Evolutionary conservation across 2,888 invertebrate species (phyloP), one percentile per base, ranked within the genome.

Genomic region (Trilocha varians): DNA sequence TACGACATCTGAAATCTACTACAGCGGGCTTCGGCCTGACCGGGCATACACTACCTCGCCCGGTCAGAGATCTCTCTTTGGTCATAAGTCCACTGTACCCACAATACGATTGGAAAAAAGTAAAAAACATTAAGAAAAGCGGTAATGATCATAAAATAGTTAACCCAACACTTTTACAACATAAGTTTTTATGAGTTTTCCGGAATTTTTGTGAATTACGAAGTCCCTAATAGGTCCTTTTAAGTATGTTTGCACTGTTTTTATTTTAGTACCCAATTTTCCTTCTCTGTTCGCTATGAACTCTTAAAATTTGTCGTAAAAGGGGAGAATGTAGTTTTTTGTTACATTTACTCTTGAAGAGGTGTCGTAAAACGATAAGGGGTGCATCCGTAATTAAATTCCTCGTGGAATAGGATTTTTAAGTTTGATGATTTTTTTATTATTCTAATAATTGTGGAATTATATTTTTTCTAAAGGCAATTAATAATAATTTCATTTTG

Each of bases 361-460:
- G n/a, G n/a, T n/a, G n/a, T n/a, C n/a, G n/a, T n/a, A n/a, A n/a
- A 49, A 52, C 66, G 68, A 70, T 66, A 65, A 63, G 56, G 60
- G 53, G 57, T 66, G 65, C 67, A 68, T 70, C 62, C 70, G 65
- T 69, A 70, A 70, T 70, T 70, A 68, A 69, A 66, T 57, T 57
- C 55, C 59, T 60, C 57, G n/a, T n/a, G n/a, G n/a, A n/a, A n/a
- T n/a, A n/a, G n/a, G n/a, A n/a, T n/a, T n/a, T n/a, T n/a, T n/a
- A n/a, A n/a, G n/a, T n/a, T n/a, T n/a, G n/a, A n/a, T n/a, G n/a
- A n/a, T n/a, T n/a, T n/a, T n/a, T n/a, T n/a, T n/a, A n/a, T n/a
- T n/a, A n/a, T n/a, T n/a, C n/a, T n/a, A n/a, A n/a, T n/a, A n/a
- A n/a, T n/a, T n/a, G n/a, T n/a, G n/a, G n/a, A n/a, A n/a, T n/a